Conservation (phyloP, 2,113 vertebrate genomes). For the Podilymbus podiceps region DNA sequence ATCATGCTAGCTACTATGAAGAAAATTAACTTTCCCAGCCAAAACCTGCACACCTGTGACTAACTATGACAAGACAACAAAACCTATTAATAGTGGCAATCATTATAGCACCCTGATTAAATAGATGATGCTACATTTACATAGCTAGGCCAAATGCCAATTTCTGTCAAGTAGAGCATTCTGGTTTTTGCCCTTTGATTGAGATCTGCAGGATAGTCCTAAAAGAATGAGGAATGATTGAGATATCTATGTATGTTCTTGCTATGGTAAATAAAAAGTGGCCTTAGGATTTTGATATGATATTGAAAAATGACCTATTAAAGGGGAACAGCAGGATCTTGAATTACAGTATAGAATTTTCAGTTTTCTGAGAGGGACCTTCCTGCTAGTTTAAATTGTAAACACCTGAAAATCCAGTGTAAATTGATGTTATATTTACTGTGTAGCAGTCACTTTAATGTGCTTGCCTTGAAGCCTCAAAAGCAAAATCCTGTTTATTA, state of each 20-base stretch:
- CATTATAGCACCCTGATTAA: neutral
- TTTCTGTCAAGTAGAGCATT: neutral
- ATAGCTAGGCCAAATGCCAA: neutral
- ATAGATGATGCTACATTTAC: neutral
- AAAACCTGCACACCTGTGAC: neutral
- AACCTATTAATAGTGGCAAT: neutral
- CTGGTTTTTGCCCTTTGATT: neutral
- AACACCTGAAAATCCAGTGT: neutral
- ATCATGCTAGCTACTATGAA: no score
- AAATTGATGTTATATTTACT: slow-evolving; percentile 10
- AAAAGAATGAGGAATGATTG: neutral
- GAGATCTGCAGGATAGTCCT: neutral
- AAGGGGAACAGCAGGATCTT: neutral
- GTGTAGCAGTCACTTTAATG: slow-evolving; percentile 12
- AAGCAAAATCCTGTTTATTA: slow-evolving; percentile 24
- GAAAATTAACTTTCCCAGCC: no score
- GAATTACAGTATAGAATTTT: neutral
- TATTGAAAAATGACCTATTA: slow-evolving; percentile 7
- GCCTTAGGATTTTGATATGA: neutral
- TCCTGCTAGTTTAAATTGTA: slow-evolving; percentile 11
- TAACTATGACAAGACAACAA: neutral
- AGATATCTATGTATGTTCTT: neutral
- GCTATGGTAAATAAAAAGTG: slow-evolving; percentile 14
- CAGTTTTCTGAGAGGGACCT: neutral
- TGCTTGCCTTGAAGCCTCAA: slow-evolving; percentile 25